These are phyloP conservation scores for Phoxinus phoxinus DNA, from an alignment of 2,113 vertebrate genomes.

Conservation along the genomic window DNA sequence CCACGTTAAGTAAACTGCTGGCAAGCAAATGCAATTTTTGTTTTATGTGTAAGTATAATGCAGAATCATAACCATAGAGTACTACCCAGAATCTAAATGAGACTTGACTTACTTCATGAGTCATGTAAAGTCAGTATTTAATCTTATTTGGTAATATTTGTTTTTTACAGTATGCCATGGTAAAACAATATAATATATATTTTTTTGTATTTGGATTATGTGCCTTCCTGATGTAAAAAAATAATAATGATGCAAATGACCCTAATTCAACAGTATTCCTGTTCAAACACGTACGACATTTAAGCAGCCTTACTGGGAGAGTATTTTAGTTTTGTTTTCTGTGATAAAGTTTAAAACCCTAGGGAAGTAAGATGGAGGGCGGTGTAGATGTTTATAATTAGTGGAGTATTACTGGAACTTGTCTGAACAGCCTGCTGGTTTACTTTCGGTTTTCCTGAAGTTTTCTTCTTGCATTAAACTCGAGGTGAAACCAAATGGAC, in stretches of 20 bases:
- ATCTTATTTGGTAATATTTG: slow-evolving; percentile 20
- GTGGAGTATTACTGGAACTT: slow-evolving; percentile 8
- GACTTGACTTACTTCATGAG: neutral
- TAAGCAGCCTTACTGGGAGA: neutral
- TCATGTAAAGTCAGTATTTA: slow-evolving; percentile 23
- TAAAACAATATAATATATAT: neutral
- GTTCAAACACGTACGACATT: neutral
- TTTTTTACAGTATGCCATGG: neutral
- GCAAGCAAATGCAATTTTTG: neutral
- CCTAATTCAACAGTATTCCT: neutral
- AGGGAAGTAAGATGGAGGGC: neutral
- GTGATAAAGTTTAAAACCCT: neutral
- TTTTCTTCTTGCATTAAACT: neutral
- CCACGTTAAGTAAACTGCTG: neutral
- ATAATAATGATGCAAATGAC: neutral
- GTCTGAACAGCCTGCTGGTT: slow-evolving; percentile 26
- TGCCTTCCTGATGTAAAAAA: neutral
- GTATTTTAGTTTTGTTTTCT: slow-evolving; percentile 17
- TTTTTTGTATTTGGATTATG: neutral
- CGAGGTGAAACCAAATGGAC: slow-evolving; percentile 3
- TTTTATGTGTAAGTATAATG: neutral
- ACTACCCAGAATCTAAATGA: neutral
- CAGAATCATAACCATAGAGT: neutral
- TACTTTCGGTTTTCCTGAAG: neutral
- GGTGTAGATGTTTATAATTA: neutral